Evolutionary conservation across 1,140 invertebrate species (phyloP).

Genomic region (Apis mellifera): DNA sequence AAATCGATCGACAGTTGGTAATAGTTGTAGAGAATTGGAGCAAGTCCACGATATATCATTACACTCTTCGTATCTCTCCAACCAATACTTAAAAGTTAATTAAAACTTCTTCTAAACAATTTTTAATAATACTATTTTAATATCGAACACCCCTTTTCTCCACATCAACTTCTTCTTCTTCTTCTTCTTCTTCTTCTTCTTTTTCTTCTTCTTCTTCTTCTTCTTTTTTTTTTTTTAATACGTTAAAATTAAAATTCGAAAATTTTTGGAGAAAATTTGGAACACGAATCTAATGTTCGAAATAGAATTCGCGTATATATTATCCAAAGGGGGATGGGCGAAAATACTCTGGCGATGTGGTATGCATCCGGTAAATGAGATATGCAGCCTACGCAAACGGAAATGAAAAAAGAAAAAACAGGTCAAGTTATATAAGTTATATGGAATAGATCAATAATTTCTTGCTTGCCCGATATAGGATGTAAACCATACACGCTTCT

Average conservation of each 20-base stretch:
- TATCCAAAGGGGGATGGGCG: neutral
- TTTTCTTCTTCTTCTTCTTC: no score
- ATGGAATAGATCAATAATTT: slow-evolving; percentile 40
- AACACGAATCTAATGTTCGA: neutral
- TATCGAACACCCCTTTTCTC: no score
- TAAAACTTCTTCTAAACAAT: no score
- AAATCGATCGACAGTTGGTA: no score
- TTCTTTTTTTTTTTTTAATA: no score
- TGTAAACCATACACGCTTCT: neutral
- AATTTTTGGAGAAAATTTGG: neutral
- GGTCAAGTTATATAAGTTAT: slow-evolving; percentile 34
- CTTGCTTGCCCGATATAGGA: neutral
- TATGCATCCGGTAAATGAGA: slow-evolving; percentile 11
- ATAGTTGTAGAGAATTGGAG: no score
- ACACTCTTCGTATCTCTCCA: no score
- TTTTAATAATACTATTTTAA: no score
- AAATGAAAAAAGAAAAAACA: slow-evolving; percentile 30
- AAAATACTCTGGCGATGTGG: slow-evolving; percentile 4
- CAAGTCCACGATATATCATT: no score
- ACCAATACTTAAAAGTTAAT: no score
- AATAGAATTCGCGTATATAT: neutral
- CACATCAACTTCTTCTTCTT: no score
- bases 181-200: no score
- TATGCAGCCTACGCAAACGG: slow-evolving; percentile 21
- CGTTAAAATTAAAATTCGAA: neutral